phyloP scores from a whole-genome alignment of 2,797 vertebrate genomes.

The Anas georgica region DNA sequence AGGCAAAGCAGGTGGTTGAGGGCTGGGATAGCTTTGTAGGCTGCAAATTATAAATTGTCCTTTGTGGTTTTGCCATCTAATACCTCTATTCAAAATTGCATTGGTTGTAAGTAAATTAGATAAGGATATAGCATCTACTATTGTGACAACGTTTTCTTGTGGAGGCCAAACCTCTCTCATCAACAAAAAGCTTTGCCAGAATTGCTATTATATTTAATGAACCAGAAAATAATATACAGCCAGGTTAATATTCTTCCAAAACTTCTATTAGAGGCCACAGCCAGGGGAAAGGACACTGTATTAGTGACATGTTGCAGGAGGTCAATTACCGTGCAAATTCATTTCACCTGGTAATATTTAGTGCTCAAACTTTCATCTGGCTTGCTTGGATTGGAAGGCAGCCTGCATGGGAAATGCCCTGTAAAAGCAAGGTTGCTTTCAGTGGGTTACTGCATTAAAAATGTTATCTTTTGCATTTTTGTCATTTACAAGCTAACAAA shows the following conservation, averaged over 20 bases:
- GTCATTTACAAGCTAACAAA: background rate
- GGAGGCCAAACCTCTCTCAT: slow-evolving; percentile 31
- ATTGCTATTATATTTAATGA: slow-evolving; percentile 60
- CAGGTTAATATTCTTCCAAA: slow-evolving; percentile 48
- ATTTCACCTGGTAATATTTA: slow-evolving; percentile 44
- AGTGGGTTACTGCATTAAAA: background rate
- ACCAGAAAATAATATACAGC: slow-evolving; percentile 44
- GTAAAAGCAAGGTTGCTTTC: background rate
- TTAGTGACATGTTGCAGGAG: slow-evolving; percentile 14
- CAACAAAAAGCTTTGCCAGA: slow-evolving; percentile 40
- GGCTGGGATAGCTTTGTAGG: background rate
- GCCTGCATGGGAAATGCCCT: background rate
- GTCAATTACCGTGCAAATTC: slow-evolving; percentile 45
- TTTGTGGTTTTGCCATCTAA: slow-evolving; percentile 7
- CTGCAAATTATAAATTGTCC: background rate
- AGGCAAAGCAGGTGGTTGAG: background rate
- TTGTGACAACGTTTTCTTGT: background rate
- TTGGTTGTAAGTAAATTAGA: slow-evolving; percentile 7
- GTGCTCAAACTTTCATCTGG: background rate
- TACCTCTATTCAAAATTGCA: slow-evolving; percentile 22
- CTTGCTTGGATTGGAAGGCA: slow-evolving; percentile 25
- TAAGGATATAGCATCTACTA: background rate
- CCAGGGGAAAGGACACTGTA: slow-evolving; percentile 31
- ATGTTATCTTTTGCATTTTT: slow-evolving; percentile 24
- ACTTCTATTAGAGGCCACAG: slow-evolving; percentile 24